phyloP scores from a whole-genome alignment of 2,113 vertebrate genomes.

The Tyrannus savana region DNA sequence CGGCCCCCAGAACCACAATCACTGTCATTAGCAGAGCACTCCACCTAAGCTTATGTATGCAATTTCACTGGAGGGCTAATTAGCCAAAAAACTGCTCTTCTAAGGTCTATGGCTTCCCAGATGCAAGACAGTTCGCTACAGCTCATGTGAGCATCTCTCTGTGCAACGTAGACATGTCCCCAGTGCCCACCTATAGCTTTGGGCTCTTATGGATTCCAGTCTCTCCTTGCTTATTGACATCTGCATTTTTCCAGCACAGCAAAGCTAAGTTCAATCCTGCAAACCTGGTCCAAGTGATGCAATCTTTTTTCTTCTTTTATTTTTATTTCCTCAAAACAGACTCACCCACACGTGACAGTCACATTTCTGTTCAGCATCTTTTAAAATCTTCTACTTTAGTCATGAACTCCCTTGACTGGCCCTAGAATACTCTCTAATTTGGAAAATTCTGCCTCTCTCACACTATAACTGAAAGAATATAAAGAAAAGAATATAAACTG shows the following conservation, averaged over 20 bases:
- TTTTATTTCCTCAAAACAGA: not conserved
- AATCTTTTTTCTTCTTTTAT: not conserved
- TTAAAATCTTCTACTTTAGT: not conserved
- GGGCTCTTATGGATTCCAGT: not conserved
- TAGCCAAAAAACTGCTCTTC: constrained; percentile 15
- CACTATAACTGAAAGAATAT: not conserved
- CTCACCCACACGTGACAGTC: rapidly evolving
- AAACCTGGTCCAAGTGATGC: not conserved
- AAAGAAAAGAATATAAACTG: not conserved
- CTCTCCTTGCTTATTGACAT: not conserved
- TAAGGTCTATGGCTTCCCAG: not conserved
- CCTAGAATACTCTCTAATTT: not conserved
- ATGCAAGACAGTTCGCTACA: not conserved
- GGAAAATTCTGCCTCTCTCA: not conserved
- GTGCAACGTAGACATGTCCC: rapidly evolving
- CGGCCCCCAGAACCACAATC: not conserved
- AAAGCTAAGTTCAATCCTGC: not conserved
- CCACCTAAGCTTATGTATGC: not conserved
- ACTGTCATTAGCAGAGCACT: not conserved
- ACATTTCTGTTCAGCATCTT: not conserved
- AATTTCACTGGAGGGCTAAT: constrained; percentile 19
- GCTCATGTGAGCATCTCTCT: not conserved
- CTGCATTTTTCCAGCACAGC: not conserved
- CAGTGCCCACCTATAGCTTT: not conserved
- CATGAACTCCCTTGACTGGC: not conserved